phyloP scores from a whole-genome alignment of 2,113 vertebrate species.

The Cyanistes caeruleus region DNA sequence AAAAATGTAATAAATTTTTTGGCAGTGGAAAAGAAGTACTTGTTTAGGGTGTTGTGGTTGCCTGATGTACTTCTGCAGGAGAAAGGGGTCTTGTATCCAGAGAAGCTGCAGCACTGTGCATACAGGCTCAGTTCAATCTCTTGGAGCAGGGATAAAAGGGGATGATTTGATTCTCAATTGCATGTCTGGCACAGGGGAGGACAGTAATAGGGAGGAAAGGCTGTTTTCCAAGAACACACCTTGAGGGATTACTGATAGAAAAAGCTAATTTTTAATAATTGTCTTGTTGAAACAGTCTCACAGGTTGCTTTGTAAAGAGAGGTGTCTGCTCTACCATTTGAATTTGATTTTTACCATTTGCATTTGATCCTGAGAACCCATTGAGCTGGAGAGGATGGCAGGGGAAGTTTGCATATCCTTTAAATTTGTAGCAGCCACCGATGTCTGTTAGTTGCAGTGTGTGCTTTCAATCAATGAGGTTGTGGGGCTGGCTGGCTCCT shows the following conservation, averaged over 20 bases:
- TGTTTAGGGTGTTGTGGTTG: background rate
- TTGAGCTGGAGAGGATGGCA: background rate
- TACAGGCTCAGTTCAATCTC: background rate
- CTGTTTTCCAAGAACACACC: background rate
- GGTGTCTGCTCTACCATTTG: background rate
- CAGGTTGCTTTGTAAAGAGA: background rate
- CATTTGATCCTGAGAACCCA: background rate
- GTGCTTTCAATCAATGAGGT: rapidly evolving
- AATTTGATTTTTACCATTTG: background rate
- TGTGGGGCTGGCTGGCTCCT: rapidly evolving
- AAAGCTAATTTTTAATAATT: background rate
- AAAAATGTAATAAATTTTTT: background rate
- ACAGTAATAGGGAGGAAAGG: background rate
- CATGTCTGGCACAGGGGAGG: background rate
- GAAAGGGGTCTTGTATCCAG: background rate
- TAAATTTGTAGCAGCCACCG: background rate
- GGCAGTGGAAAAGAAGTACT: background rate
- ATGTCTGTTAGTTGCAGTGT: background rate
- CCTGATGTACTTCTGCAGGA: background rate
- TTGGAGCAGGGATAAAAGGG: background rate
- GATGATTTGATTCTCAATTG: background rate
- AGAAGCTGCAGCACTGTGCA: rapidly evolving
- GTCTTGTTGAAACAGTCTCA: background rate
- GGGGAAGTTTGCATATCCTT: background rate
- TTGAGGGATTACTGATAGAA: background rate